Evolutionary conservation across 2,797 vertebrate genomes (phyloP), one percentile per base, ranked within the genome.

Genomic region (Sebastes diaconus): DNA sequence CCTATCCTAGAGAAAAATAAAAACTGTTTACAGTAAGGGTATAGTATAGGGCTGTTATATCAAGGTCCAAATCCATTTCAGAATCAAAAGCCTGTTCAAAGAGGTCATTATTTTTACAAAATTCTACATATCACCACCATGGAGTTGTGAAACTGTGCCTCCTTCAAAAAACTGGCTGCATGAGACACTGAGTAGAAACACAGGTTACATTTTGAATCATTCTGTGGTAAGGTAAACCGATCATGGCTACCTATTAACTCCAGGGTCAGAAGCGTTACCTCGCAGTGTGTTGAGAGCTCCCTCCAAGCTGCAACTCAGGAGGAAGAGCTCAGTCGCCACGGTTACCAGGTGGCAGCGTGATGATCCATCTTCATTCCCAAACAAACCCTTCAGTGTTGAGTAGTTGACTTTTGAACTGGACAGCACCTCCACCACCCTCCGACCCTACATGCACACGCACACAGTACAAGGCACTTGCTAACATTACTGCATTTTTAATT

Each of bases 291-390:
- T 95, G 1, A 97, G 90, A 0, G 97, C 97, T 84, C 95, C 96
- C 84, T 97, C 96, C 78, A 97, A 90, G 55, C 95, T 96, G 84
- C 97, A 96, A 59, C 93, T 96, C 84, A 97, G 94, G 63, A 99
- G 93, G 86, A 97, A 97, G 75, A 99, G 95, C 90, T 99, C 97
- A 34, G 96, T 91, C 5, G 98, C 97, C 93, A 96, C 87, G 67
- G 97, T 99, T 89, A 99, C 87, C 84, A 98, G 94, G 84, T 89
- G 92, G 92, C 98, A 99, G 85, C 95, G 96, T 3, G 98, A 95
- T 5, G 94, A 93, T 68, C 87, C 60, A 0, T 93, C 91, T 79
- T 96, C 97, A 57, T 95, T 94, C 50, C 94, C 96, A 84, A 84
- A 94, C 79, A 99, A 86, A 64, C 98, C 96, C 90, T 97, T 98